A percentile compares a stretch with the other conserved stretches of the same genome.
Evolutionary conservation across 2,113 vertebrate species (phyloP).

Genomic region (Callospermophilus lateralis): DNA sequence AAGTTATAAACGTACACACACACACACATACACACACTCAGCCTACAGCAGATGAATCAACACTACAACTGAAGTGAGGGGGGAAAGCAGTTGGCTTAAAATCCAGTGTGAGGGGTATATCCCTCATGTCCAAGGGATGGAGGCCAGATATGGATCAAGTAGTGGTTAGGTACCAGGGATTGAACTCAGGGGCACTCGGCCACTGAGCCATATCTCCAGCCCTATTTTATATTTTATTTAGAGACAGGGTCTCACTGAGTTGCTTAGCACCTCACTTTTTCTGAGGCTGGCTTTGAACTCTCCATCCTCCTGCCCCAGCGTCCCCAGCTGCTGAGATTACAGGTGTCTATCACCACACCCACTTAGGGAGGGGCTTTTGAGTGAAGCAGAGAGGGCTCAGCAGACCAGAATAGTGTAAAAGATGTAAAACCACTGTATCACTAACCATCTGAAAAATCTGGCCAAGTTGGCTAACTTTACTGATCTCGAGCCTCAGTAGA

Average conservation of each 20-base stretch:
- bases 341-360: too few species aligned
- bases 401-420: background rate
- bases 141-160: background rate
- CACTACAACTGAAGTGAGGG: background rate
- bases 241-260: too few species aligned
- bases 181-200: too few species aligned
- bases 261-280: too few species aligned
- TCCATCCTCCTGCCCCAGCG: too few species aligned
- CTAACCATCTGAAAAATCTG: background rate
- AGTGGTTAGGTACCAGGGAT: background rate
- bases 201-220: too few species aligned
- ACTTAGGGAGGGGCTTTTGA: background rate
- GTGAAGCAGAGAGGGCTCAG: background rate
- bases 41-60: background rate
- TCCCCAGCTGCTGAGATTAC: too few species aligned
- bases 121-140: background rate
- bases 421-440: background rate
- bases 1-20: background rate
- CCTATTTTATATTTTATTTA: too few species aligned
- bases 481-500: background rate
- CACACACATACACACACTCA: background rate
- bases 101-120: background rate
- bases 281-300: too few species aligned
- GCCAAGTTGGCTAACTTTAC: background rate
- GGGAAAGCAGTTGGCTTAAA: background rate